Evolutionary conservation across 2,888 invertebrate genomes (phyloP).

Genomic region (Chelonus formosanus): DNA sequence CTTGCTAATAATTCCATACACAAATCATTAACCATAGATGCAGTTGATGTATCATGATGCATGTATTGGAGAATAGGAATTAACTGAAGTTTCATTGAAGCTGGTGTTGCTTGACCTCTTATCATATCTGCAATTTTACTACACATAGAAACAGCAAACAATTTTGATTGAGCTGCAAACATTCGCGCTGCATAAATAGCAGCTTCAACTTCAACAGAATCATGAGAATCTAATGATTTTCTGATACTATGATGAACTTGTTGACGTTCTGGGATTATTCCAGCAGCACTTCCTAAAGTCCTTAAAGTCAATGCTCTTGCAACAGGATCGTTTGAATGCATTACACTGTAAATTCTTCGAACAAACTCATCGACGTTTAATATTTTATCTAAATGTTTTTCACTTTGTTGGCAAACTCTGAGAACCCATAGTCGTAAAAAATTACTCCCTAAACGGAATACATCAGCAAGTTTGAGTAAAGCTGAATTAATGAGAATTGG

Average conservation of each 20-base stretch:
- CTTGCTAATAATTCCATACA: slow-evolving; percentile 78
- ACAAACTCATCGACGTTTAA: slow-evolving; percentile 95
- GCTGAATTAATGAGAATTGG: slow-evolving; percentile 97
- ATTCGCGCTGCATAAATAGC: slow-evolving; percentile 94
- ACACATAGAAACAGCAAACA: slow-evolving; percentile 96
- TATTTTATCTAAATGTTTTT: slow-evolving; percentile 95
- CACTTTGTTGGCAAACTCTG: slow-evolving; percentile 93
- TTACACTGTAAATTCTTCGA: slow-evolving; percentile 88
- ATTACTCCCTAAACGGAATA: slow-evolving; percentile 91
- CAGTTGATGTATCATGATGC: slow-evolving; percentile 84
- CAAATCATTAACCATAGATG: slow-evolving; percentile 77
- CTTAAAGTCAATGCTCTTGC: slow-evolving; percentile 90
- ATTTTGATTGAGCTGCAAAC: slow-evolving; percentile 93
- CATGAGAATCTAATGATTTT: slow-evolving; percentile 90
- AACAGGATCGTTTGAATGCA: slow-evolving; percentile 96
- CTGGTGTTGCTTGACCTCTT: slow-evolving; percentile 89
- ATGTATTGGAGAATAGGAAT: slow-evolving; percentile 92
- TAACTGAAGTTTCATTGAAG: slow-evolving; percentile 88
- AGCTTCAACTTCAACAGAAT: slow-evolving; percentile 94
- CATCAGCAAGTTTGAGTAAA: slow-evolving; percentile 91
- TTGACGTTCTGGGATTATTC: slow-evolving; percentile 91
- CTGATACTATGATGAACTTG: slow-evolving; percentile 92
- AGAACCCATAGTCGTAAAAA: slow-evolving; percentile 91
- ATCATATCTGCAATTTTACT: slow-evolving; percentile 96
- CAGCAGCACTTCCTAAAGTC: slow-evolving; percentile 90